Conservation (phyloP, 2,888 invertebrate genomes). For the Eristalis tenax region DNA sequence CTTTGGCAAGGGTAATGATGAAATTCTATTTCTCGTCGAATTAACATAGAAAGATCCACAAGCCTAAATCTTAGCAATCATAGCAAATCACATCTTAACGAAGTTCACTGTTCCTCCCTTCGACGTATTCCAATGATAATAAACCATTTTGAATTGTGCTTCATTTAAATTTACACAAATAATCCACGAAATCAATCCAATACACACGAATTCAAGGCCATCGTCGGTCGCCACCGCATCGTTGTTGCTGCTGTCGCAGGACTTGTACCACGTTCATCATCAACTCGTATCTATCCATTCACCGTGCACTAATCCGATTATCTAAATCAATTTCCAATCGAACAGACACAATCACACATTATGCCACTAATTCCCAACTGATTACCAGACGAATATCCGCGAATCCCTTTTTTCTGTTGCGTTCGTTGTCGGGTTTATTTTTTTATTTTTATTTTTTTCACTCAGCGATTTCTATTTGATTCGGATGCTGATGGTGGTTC, state of each 20-base stretch:
- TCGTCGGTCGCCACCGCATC: background rate
- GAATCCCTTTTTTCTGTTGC: background rate
- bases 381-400: constrained; percentile 23
- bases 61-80: too few species aligned
- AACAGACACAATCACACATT: constrained; percentile 2
- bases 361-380: constrained; percentile 12
- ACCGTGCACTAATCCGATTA: constrained; percentile 25
- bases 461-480: background rate
- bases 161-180: background rate
- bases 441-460: background rate
- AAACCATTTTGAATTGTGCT: background rate
- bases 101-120: background rate
- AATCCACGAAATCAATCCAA: background rate
- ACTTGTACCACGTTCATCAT: background rate
- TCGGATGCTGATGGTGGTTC: background rate
- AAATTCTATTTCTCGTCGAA: too few species aligned
- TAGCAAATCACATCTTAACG: background rate
- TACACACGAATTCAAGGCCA: background rate
- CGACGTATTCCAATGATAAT: background rate
- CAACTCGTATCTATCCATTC: background rate
- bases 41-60: too few species aligned
- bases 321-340: constrained; percentile 36
- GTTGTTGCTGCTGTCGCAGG: background rate
- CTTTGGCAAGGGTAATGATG: too few species aligned
- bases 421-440: background rate